Base-by-base conservation (phyloP, 2,113 vertebrate species). In the Hippolais icterina region DNA sequence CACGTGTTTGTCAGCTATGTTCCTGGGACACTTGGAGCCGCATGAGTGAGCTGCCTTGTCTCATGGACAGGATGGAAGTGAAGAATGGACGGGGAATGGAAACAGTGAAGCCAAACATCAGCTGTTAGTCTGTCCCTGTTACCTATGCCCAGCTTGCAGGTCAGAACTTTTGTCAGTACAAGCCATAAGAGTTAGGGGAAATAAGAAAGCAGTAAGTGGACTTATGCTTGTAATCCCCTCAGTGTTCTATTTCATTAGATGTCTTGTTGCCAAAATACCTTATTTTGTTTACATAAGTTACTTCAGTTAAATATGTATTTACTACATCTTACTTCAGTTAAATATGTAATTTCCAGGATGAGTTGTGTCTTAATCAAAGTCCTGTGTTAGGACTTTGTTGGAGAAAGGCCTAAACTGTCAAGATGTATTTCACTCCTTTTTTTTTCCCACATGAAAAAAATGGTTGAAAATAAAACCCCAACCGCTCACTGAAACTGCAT, bases 401-500 rank as follows among this genome's bases (percentile, higher is more conserved):
- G 33, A 77, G 35, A 88, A 95, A 90, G 15, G 14, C 20, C 22
- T 70, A 19, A 70, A 42, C 16, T 15, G 7, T 6, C 50, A 77
- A 61, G 59, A 86, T 6, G 8, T 57, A 74, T 29, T 93, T 91
- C 25, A 64, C 2, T n/a, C 24, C 9, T 7, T 13, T 86, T 53
- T 41, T 12, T 5, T 4, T 5, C 6, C 25, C 25, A 39, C 2
- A 12, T 57, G 57, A 33, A 84, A 18, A 8, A 83, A 33, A 63
- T 1, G 5, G 44, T 28, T 1, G 4, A 22, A 80, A 75, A 49
- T 37, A 53, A 39, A 3, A 4, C 5, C 6, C 9, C 19, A 91
- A 2, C 6, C 0, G 0, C 47, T 68, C 44, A 68, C 6, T 14
- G 47, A 50, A 87, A 64, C 31, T 33, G 16, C 33, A 27, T 74